Conservation (phyloP, 2,113 vertebrate species). For the Apteryx mantelli region DNA sequence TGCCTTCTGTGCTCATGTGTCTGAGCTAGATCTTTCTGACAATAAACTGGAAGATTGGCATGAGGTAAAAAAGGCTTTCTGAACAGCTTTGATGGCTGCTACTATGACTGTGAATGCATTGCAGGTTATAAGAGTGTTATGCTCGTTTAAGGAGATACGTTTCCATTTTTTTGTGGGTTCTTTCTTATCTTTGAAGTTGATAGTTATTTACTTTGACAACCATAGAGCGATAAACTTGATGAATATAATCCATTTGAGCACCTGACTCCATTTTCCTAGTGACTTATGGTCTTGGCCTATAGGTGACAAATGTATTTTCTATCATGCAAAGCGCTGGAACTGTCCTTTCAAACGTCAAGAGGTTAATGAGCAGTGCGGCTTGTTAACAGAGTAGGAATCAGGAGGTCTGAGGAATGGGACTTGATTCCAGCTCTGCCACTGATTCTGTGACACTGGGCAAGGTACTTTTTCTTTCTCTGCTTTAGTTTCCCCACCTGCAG, state of each 20-base stretch:
- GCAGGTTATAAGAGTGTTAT: not conserved
- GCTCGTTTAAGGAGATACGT: not conserved
- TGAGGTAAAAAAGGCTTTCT: slow-evolving; percentile 81
- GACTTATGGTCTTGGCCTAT: not conserved
- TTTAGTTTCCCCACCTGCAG: not conserved
- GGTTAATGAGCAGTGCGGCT: not conserved
- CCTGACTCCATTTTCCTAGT: not conserved
- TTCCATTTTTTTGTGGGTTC: not conserved
- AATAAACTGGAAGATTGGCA: slow-evolving; percentile 95
- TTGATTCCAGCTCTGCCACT: not conserved
- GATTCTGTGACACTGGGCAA: not conserved
- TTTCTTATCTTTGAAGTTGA: not conserved
- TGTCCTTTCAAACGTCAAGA: not conserved
- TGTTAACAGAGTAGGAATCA: not conserved
- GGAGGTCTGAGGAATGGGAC: not conserved
- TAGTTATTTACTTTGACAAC: not conserved
- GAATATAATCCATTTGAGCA: not conserved
- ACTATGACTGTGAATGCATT: fast-evolving
- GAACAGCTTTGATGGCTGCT: not conserved
- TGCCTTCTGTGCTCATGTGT: slow-evolving; percentile 92
- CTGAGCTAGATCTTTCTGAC: slow-evolving; percentile 94
- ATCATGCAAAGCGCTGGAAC: not conserved
- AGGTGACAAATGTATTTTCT: not conserved
- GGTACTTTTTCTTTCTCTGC: not conserved
- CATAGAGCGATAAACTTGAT: not conserved